Evolutionary conservation across 2,113 vertebrate genomes (phyloP).

Genomic region (Pterocles burchelli): DNA sequence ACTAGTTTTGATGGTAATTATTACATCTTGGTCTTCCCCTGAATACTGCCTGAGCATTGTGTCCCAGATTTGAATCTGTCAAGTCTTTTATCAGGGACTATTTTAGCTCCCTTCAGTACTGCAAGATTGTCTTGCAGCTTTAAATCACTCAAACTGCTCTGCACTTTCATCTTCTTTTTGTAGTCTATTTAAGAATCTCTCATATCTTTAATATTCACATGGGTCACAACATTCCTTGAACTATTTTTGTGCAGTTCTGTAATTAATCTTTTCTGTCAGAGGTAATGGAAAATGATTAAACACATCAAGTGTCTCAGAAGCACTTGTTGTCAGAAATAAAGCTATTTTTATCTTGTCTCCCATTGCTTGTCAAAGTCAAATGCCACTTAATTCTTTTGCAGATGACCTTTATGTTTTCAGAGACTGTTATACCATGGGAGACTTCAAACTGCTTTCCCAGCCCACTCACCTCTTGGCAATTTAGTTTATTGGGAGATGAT

Average conservation of each 20-base stretch:
- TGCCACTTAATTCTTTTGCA: constrained; percentile 22
- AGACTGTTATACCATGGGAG: not conserved
- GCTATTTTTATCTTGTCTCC: constrained; percentile 48
- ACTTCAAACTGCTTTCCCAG: constrained; percentile 9
- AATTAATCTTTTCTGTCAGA: constrained; percentile 67
- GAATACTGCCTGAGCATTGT: not conserved
- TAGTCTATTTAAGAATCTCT: constrained; percentile 55
- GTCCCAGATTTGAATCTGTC: not conserved
- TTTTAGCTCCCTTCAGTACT: constrained; percentile 21
- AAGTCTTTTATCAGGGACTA: constrained; percentile 9
- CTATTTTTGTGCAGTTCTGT: constrained; percentile 53
- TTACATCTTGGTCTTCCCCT: not conserved
- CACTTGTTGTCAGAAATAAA: constrained; percentile 64
- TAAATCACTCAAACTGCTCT: constrained; percentile 29
- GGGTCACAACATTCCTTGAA: constrained; percentile 60
- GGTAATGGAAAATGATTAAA: constrained; percentile 60
- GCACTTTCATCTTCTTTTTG: constrained; percentile 61
- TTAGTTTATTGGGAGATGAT: not conserved
- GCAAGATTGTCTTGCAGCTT: constrained; percentile 9
- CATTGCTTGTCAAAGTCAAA: constrained; percentile 46
- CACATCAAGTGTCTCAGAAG: constrained; percentile 62
- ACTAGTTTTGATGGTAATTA: not conserved
- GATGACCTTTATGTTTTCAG: constrained; percentile 60
- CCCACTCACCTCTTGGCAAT: not conserved
- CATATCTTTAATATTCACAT: constrained; percentile 58